Conservation (phyloP, 2,888 invertebrate genomes). For the Ochropleura plecta region DNA sequence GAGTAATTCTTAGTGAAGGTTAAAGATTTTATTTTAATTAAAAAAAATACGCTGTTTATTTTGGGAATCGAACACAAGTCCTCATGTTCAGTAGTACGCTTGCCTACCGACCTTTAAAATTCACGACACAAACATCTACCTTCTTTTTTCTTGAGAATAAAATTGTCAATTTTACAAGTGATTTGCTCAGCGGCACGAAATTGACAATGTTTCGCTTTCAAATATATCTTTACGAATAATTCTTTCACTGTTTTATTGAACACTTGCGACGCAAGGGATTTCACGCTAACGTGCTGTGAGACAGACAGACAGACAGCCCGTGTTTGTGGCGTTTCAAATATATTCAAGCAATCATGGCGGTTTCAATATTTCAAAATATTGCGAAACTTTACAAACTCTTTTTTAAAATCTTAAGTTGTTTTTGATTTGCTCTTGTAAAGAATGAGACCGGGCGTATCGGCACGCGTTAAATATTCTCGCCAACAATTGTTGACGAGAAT, state of each 20-base stretch:
- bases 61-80: neutral
- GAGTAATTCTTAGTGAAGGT: too few relatives aligned
- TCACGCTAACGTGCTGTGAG: neutral
- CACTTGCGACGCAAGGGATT: neutral
- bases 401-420: neutral
- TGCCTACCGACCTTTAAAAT: neutral
- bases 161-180: neutral
- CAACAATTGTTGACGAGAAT: too few relatives aligned
- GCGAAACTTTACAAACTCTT: neutral
- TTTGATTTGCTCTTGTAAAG: too few relatives aligned
- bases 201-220: constrained; percentile 1
- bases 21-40: too few relatives aligned
- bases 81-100: neutral
- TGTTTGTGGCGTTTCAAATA: neutral
- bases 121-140: neutral
- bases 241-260: constrained; percentile 4
- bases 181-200: neutral
- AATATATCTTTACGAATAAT: constrained; percentile 8
- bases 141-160: neutral
- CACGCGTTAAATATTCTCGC: too few relatives aligned
- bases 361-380: neutral
- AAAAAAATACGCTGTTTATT: too few relatives aligned
- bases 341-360: neutral
- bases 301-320: neutral
- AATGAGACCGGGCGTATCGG: too few relatives aligned